Base-by-base conservation (phyloP, 2,113 vertebrate genomes). In the Nesoenas mayeri region DNA sequence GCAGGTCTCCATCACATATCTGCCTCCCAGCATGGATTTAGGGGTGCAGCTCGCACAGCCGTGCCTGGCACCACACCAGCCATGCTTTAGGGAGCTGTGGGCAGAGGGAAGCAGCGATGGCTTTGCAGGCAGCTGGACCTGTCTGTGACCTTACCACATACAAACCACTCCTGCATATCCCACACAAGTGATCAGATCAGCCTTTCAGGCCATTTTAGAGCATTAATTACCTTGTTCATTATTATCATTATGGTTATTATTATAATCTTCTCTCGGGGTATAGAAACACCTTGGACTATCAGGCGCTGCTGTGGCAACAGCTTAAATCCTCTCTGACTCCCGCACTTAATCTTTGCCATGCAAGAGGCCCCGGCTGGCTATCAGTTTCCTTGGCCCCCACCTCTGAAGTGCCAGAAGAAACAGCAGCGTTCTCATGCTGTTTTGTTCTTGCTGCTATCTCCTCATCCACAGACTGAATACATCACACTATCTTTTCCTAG, bases 1-100 rank as follows among this genome's bases (percentile, higher is more conserved):
- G 53, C 2, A 2, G 15, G 21, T 60, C 15, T 50, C 53, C 18
- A 9, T 5, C 44, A 54, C 21, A 36, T 1, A 0, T 7, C 64
- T 25, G 22, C 3, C 19, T 15, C 57, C 42, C 24, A 19, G 53
- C 4, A 2, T 2, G 32, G 70, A 18, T 61, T 29, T 17, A 5
- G 86, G 25, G 36, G 12, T 2, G 4, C 18, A 40, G 50, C 31
- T 81, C 69, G 8, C n/a, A 11, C 24, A 13, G 0, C 12, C 0
- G 2, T 1, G 4, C 38, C 89, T 36, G 50, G 78, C 31, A 22
- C 53, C 13, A 1, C 5, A 12, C 10, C 16, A 3, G 47, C 65
- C 9, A 6, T 7, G 7, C 38, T 21, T 13, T 2, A 17, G 42
- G 42, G 42, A 44, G 16, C 42, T 44, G 16, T 44, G 42, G 42